phyloP scores from a whole-genome alignment of 1,140 invertebrate genomes.

The Globodera rostochiensis region DNA sequence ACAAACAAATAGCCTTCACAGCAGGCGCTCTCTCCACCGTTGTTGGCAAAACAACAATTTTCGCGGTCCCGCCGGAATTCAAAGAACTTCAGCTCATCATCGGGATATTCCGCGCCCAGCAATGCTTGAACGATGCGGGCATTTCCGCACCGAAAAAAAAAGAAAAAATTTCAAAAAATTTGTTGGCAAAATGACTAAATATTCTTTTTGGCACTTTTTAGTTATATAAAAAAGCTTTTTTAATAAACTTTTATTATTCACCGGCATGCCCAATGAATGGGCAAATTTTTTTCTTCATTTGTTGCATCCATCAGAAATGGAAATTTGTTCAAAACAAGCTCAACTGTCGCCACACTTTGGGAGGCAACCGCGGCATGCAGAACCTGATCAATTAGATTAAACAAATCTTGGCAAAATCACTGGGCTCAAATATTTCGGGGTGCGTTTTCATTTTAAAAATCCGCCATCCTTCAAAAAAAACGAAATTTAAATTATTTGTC shows the following conservation, averaged over 20 bases:
- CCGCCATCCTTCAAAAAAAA: too few relatives aligned
- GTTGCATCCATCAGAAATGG: conserved; percentile 73
- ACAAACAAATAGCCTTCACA: conserved; percentile 74
- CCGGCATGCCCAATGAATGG: conserved; percentile 86
- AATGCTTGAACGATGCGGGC: conserved; percentile 29
- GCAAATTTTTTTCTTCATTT: conserved; percentile 88
- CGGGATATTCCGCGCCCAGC: conserved; percentile 70
- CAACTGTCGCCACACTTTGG: conserved; percentile 75
- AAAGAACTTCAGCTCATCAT: conserved; percentile 78
- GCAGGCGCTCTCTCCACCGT: neutral
- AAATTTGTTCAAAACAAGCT: conserved; percentile 76
- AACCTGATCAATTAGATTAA: conserved; percentile 70
- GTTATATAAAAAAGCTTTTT: conserved; percentile 39
- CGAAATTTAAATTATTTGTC: too few relatives aligned
- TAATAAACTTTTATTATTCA: conserved; percentile 57
- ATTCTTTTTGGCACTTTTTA: too few relatives aligned
- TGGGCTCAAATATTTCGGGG: too few relatives aligned
- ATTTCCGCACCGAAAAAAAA: conserved; percentile 5
- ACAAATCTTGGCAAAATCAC: too few relatives aligned
- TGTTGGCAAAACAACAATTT: conserved; percentile 66
- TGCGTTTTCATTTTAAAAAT: too few relatives aligned
- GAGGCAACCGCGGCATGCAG: conserved; percentile 82
- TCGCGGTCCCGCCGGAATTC: conserved; percentile 75
- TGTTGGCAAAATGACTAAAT: too few relatives aligned
- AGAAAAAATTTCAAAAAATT: too few relatives aligned